Conservation (phyloP, 1,140 invertebrate genomes). For the Bombyx mandarina region DNA sequence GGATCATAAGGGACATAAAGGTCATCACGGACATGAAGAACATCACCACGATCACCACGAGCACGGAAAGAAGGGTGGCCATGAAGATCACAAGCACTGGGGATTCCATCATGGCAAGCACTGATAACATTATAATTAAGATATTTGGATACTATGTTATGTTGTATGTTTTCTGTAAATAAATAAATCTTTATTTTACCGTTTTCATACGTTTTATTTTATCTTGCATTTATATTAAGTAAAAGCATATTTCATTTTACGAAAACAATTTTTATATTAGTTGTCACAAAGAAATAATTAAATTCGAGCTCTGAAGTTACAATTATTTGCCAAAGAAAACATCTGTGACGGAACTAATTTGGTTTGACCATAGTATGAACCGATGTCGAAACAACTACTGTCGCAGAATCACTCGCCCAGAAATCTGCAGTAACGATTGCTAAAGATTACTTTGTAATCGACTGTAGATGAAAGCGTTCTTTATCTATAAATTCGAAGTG, state of each 20-base stretch:
- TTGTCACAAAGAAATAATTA: no score
- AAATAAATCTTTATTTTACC: constrained; percentile 20
- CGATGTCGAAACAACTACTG: constrained; percentile 47
- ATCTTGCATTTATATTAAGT: no score
- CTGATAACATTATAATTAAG: constrained; percentile 36
- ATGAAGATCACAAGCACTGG: constrained; percentile 78
- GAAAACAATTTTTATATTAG: no score
- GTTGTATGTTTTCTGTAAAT: constrained; percentile 44
- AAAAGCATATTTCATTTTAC: no score
- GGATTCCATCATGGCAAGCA: constrained; percentile 69
- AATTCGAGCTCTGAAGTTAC: no score
- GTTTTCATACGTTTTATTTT: background rate
- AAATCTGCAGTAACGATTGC: constrained; percentile 62
- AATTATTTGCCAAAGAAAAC: constrained; percentile 8
- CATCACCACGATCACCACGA: constrained; percentile 77
- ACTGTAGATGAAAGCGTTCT: constrained; percentile 49
- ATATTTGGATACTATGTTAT: constrained; percentile 40
- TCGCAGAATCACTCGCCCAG: constrained; percentile 53
- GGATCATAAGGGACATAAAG: constrained; percentile 73
- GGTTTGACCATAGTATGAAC: constrained; percentile 30
- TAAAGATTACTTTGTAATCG: constrained; percentile 56
- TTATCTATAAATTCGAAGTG: constrained; percentile 63
- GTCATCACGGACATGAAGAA: constrained; percentile 65
- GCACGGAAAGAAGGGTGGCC: constrained; percentile 77
- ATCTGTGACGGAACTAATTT: constrained; percentile 50